Percentiles rank a stretch among this genome's conserved stretches.
Evolutionary conservation across 2,113 vertebrate species (phyloP).

Genomic region (Paramormyrops kingsleyae): DNA sequence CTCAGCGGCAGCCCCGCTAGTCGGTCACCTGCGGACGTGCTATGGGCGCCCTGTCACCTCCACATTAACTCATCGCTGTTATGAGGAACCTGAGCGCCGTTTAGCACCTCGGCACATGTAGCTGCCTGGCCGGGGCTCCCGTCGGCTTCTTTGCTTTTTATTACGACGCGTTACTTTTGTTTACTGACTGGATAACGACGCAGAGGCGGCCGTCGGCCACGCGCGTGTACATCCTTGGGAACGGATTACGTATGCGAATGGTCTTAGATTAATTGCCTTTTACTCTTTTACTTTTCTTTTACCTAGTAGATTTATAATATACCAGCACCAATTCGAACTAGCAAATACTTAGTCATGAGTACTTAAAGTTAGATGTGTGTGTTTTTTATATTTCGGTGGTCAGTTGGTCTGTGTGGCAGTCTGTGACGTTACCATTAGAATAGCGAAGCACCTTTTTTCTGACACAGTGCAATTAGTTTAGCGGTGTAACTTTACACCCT

Average conservation of each 20-base stretch:
- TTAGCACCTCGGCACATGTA: not conserved
- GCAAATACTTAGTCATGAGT: not conserved
- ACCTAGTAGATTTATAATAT: not conserved
- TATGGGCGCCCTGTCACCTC: not conserved
- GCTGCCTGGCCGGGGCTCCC: not conserved
- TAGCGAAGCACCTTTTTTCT: not conserved
- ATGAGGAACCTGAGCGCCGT: not conserved
- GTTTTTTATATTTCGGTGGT: not conserved
- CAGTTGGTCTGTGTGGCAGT: not conserved
- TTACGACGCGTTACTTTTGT: not conserved
- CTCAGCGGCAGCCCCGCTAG: not conserved
- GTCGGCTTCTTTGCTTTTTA: not conserved
- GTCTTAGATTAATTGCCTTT: not conserved
- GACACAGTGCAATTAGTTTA: not conserved
- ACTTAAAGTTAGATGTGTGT: not conserved
- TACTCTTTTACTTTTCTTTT: not conserved
- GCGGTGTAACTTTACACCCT: not conserved
- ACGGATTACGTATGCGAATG: not conserved
- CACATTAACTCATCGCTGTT: not conserved
- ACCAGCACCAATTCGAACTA: not conserved
- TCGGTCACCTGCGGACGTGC: not conserved
- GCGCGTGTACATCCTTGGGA: not conserved
- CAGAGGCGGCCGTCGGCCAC: not conserved
- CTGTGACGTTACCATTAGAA: not conserved
- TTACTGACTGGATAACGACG: not conserved